Evolutionary conservation across 2,797 vertebrate genomes (phyloP).

Genomic region (Rhynchotus rufescens): DNA sequence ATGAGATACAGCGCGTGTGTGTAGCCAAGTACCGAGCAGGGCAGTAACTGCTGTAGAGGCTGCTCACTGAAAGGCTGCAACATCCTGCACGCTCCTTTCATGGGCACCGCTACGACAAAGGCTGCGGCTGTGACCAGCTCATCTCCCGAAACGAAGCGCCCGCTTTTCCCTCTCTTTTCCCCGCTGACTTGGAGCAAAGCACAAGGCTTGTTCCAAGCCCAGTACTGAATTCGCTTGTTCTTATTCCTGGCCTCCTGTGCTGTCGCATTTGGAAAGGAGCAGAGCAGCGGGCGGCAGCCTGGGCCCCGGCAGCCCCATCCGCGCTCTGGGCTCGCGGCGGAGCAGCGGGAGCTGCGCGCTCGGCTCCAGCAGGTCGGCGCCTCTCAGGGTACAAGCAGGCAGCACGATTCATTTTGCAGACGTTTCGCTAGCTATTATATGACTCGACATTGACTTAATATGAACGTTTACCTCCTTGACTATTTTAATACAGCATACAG

Average conservation of each 20-base stretch:
- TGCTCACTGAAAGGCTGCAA: neutral
- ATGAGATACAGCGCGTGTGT: neutral
- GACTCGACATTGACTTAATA: constrained; percentile 50
- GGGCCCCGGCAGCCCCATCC: too few species aligned
- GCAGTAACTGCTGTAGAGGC: neutral
- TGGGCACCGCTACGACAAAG: neutral
- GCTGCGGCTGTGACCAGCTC: accelerated
- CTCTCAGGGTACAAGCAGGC: constrained; percentile 35
- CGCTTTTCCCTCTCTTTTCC: neutral
- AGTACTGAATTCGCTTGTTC: neutral
- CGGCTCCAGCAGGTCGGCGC: neutral
- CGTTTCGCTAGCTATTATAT: constrained; percentile 50
- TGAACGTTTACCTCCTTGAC: constrained; percentile 45
- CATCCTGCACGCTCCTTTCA: neutral
- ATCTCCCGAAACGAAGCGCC: neutral
- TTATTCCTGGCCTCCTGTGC: neutral
- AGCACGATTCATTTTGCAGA: constrained; percentile 33
- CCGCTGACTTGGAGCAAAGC: neutral
- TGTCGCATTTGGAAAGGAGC: neutral
- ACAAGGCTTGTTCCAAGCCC: neutral
- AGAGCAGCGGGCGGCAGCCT: neutral
- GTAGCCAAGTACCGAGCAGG: neutral
- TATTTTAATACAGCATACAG: constrained; percentile 47
- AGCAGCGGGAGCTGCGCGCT: neutral
- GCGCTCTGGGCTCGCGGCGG: too few species aligned